These are phyloP conservation scores for Drosophila insularis DNA, from an alignment of 1,140 invertebrate species.

Conservation along the genomic window DNA sequence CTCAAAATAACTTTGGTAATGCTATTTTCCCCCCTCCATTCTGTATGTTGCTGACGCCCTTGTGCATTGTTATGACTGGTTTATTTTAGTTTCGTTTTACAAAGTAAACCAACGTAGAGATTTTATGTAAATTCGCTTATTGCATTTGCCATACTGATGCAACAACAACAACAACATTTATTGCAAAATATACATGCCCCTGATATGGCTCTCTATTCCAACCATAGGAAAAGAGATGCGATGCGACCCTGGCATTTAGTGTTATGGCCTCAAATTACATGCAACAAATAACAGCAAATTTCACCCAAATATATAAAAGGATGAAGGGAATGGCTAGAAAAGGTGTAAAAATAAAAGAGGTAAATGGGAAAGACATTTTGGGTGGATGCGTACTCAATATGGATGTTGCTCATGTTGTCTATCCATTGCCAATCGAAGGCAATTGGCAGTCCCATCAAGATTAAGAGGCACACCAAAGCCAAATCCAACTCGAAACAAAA, in stretches of 20 bases:
- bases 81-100: constrained; percentile 61
- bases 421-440: constrained; percentile 13
- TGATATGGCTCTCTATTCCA: background rate
- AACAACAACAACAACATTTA: constrained; percentile 10
- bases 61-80: constrained; percentile 48
- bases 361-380: background rate
- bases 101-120: constrained; percentile 58
- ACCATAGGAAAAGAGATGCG: background rate
- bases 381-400: background rate
- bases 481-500: constrained; percentile 1
- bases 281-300: constrained; percentile 3
- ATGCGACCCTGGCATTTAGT: constrained; percentile 7
- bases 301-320: background rate
- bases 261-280: constrained; percentile 8
- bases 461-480: constrained; percentile 1
- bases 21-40: background rate
- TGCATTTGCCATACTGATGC: constrained; percentile 13
- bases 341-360: background rate
- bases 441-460: constrained; percentile 10
- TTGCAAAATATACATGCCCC: constrained; percentile 25
- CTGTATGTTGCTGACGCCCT: background rate
- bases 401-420: background rate
- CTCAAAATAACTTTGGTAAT: too few species aligned
- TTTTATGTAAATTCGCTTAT: constrained; percentile 64
- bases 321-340: background rate